Conservation (phyloP, 35 echinoderm and acorn worm species). For the Amphiura filiformis region DNA sequence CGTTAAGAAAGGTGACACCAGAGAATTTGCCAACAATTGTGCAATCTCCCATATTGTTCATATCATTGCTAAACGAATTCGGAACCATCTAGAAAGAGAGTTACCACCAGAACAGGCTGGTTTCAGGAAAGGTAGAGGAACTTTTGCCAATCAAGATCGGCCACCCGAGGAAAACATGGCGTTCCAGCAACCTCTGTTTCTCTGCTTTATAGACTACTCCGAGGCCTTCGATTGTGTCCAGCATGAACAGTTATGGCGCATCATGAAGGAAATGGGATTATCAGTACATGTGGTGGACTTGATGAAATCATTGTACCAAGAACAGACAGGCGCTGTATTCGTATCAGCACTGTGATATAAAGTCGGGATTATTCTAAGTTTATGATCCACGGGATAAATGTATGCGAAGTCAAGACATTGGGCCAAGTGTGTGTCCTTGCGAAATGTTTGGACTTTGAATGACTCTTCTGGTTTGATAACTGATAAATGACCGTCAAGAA, state of each 20-base stretch:
- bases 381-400: too few species aligned
- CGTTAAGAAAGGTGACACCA: constrained; percentile 13
- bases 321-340: too few species aligned
- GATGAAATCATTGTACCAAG: not conserved
- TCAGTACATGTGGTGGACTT: constrained; percentile 4
- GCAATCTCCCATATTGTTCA: constrained; percentile 1
- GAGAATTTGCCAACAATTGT: constrained; percentile 9
- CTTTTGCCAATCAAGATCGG: not conserved
- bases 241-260: not conserved
- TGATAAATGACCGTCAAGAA: too few species aligned
- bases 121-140: constrained; percentile 37
- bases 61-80: constrained; percentile 8
- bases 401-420: too few species aligned
- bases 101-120: constrained; percentile 26
- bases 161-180: not conserved
- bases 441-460: too few species aligned
- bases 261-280: not conserved
- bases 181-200: constrained; percentile 4
- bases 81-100: constrained; percentile 11
- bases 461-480: too few species aligned
- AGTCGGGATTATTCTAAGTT: too few species aligned
- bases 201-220: constrained; percentile 38
- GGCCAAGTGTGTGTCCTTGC: too few species aligned
- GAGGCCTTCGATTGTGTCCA: constrained; percentile 24
- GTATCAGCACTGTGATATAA: too few species aligned